A percentile compares a stretch with the other conserved stretches of the same genome.
These are phyloP conservation scores for Psettodes erumei DNA, from an alignment of 2,113 vertebrate genomes.

Conservation along the genomic window DNA sequence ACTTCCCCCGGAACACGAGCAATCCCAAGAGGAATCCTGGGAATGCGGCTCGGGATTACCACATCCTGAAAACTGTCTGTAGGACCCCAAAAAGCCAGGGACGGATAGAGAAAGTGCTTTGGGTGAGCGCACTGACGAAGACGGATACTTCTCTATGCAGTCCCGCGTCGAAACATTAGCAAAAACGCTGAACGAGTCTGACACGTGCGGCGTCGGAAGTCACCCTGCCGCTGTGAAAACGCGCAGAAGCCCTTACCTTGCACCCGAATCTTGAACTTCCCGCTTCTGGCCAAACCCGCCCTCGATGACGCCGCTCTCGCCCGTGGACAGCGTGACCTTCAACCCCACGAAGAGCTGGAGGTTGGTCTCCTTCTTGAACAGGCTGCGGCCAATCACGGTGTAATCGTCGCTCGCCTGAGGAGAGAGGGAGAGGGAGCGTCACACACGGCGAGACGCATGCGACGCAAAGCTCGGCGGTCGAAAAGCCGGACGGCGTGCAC, in stretches of 20 bases:
- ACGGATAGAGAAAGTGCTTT: conserved; percentile 13
- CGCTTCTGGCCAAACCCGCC: conserved; percentile 96
- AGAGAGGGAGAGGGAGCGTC: conserved; percentile 9
- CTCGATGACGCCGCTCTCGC: conserved; percentile 91
- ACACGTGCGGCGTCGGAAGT: background rate
- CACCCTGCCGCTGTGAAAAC: background rate
- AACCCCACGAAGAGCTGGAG: conserved; percentile 96
- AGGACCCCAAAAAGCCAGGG: conserved; percentile 29
- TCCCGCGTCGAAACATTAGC: background rate
- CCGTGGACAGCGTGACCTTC: conserved; percentile 92
- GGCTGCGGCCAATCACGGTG: conserved; percentile 92
- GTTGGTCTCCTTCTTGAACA: conserved; percentile 99
- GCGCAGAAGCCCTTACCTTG: conserved; percentile 83
- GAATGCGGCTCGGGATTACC: conserved; percentile 78
- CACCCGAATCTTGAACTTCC: conserved; percentile 94
- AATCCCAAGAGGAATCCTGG: conserved; percentile 77
- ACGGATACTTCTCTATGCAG: background rate
- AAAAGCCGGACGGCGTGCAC: no score
- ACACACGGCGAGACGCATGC: no score
- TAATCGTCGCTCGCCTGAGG: conserved; percentile 91
- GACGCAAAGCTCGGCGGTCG: no score
- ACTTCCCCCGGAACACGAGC: conserved; percentile 79
- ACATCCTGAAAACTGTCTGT: conserved; percentile 76
- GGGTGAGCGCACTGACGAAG: conserved; percentile 13
- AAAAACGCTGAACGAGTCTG: background rate